Evolutionary conservation across 2,797 vertebrate species (phyloP), one percentile per base, ranked within the genome.

Genomic region (Enteromius paludinosus): DNA sequence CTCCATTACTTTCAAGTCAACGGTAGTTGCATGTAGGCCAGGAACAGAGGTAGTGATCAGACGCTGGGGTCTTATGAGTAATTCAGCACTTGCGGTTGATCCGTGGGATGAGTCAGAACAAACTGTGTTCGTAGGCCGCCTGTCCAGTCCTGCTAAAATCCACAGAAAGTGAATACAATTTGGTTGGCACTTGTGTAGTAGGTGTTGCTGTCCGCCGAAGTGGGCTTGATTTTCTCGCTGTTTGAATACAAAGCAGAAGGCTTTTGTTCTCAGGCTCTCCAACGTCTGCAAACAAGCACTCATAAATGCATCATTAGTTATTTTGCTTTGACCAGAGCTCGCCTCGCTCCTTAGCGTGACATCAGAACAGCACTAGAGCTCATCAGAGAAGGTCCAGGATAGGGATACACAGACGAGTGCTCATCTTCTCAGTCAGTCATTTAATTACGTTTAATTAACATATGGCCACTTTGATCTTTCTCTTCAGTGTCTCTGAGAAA

Each of bases 111-210:
- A 73, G 14, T 54, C 47, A 72, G 18, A 72, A 33, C 70, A 72
- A 52, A 72, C 28, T 25, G 5, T 49, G 69, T 18, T 47, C 25
- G 4, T 0, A 28, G 43, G 23, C 23, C 25, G 11, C n/a, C n/a
- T 4, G 11, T 70, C 23, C 8, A 1, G 41, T 52, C 28, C 70
- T 2, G 70, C 45, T 72, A 14, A 61, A 84, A 79, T 86, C 88
- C 70, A 88, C 76, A 85, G 74, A 86, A 82, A 59, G 75, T 87
- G 87, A 88, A 87, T 90, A 61, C 86, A 89, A 84, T 88, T 84
- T 83, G 84, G 87, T 89, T 91, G 89, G 84, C 90, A 92, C 90
- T 90, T 91, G 89, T 88, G 81, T 83, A 83, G 86, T 85, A 78
- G 84, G 82, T 30, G 52, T 68, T 88, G 86, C 74, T 90, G 76